Base-by-base conservation (phyloP, 30 jellyfish, hydroid and myxozoan species). In the Turritopsis rubra region DNA sequence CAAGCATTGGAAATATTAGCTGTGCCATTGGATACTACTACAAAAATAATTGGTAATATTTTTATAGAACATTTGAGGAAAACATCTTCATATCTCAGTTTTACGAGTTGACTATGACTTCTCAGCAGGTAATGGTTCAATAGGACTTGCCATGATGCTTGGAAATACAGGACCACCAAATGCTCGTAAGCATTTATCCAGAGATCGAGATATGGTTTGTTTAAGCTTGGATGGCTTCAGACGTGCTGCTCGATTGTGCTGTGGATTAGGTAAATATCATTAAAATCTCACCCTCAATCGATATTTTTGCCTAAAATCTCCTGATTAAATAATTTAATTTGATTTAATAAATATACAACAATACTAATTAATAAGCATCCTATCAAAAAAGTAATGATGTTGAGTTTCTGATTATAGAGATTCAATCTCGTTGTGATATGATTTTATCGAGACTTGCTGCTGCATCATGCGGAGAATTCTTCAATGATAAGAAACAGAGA, bases 181-280 rank as follows among this genome's bases (percentile, higher is more conserved):
- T 77, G n/a, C 85, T 29, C 52, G 71, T 13, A 26, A 60, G 28
- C 85, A 77, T 24, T 60, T 77, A 29, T 77, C 85, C 17, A 53
- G 85, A 54, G 99, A 93, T 21, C 77, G 99, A 28, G 99, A 93
- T 76, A 81, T 93, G 95, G 88, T 93, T 28, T 93, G 99, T 71
- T 88, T 93, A 41, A 93, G 96, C 73, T 82, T 93, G 52, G 99
- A 93, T 74, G 99, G 99, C 0, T 88, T 93, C 20, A 84, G 99
- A 28, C 54, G 99, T 60, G 99, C 99, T 21, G 99, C 99, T 1
- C 79, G 99, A 27, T 85, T 93, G 22, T 93, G 99, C 89, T 93
- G 99, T 68, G 82, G 94, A 18, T 89, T 93, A 18, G 99, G 99
- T 93, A 79, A 29, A 16, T 68, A 8, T 41, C 13, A 3, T 5